Conservation (phyloP, 1,140 invertebrate species). For the Trachelipus rathkii region DNA sequence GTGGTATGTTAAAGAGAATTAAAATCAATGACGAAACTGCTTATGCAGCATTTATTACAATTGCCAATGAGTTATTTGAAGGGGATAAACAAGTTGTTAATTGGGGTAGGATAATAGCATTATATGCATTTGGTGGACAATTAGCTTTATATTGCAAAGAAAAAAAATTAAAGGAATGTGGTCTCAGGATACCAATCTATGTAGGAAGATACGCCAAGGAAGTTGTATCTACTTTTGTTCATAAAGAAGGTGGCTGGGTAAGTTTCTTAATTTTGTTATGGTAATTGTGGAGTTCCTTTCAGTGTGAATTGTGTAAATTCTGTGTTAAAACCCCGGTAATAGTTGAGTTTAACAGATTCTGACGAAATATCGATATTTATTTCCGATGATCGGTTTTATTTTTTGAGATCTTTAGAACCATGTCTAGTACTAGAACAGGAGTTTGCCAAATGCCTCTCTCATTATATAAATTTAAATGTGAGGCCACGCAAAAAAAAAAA, state of each 20-base stretch:
- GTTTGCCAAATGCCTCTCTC: no score
- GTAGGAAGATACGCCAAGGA: constrained; percentile 50
- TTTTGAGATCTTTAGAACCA: no score
- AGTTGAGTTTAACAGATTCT: no score
- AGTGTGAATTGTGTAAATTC: no score
- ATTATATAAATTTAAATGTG: no score
- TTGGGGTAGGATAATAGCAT: constrained; percentile 61
- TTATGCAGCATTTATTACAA: constrained; percentile 57
- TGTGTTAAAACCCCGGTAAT: no score
- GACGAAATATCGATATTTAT: no score
- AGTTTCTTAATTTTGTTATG: constrained; percentile 36
- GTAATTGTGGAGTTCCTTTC: no score
- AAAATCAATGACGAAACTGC: constrained; percentile 56
- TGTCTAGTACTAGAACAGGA: no score
- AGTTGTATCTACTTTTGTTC: constrained; percentile 52
- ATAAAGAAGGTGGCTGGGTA: constrained; percentile 54
- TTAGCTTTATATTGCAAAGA: constrained; percentile 56
- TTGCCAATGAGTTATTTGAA: constrained; percentile 60
- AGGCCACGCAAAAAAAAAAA: no score
- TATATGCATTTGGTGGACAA: constrained; percentile 60
- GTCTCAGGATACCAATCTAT: constrained; percentile 30
- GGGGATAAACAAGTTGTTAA: constrained; percentile 50
- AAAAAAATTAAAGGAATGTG: constrained; percentile 49
- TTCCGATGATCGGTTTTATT: no score
- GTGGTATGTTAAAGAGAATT: constrained; percentile 59